Evolutionary conservation across 1,140 invertebrate species (phyloP).

Genomic region (Maniola jurtina): DNA sequence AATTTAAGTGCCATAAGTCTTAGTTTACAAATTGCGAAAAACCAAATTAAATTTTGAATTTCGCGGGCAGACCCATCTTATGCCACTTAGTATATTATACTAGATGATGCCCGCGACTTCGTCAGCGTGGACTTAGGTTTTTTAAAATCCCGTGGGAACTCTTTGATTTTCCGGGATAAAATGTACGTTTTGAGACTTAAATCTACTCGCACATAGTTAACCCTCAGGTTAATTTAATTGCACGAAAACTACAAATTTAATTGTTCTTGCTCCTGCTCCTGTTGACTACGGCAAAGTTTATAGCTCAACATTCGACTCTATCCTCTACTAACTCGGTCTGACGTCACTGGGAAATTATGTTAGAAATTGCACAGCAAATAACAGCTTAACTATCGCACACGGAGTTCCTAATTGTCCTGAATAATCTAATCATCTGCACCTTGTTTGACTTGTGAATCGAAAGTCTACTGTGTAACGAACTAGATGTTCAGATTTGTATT

Average conservation of each 20-base stretch:
- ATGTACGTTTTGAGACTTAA: no score
- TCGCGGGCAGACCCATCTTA: no score
- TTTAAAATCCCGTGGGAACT: no score
- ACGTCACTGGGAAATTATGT: constrained; percentile 21
- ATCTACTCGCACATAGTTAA: not conserved
- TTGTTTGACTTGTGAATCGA: constrained; percentile 18
- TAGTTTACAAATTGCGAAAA: no score
- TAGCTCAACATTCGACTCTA: not conserved
- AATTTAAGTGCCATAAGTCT: no score
- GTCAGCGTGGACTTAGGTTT: no score
- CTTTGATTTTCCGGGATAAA: not conserved
- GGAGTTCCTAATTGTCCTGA: constrained; percentile 22
- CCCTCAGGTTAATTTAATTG: not conserved
- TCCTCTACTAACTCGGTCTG: not conserved
- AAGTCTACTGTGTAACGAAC: constrained; percentile 3
- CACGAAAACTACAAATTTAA: constrained; percentile 7
- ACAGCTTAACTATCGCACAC: constrained; percentile 17
- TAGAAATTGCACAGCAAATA: constrained; percentile 24
- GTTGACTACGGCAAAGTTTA: not conserved
- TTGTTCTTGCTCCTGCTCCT: constrained; percentile 7
- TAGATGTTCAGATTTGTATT: not conserved
- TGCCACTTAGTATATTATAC: no score
- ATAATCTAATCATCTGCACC: constrained; percentile 21
- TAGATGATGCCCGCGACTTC: no score
- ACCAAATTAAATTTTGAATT: no score